Percentiles rank a stretch among this genome's conserved stretches.
Evolutionary conservation across 2,797 vertebrate genomes (phyloP).

Genomic region (Galagoides demidoff): DNA sequence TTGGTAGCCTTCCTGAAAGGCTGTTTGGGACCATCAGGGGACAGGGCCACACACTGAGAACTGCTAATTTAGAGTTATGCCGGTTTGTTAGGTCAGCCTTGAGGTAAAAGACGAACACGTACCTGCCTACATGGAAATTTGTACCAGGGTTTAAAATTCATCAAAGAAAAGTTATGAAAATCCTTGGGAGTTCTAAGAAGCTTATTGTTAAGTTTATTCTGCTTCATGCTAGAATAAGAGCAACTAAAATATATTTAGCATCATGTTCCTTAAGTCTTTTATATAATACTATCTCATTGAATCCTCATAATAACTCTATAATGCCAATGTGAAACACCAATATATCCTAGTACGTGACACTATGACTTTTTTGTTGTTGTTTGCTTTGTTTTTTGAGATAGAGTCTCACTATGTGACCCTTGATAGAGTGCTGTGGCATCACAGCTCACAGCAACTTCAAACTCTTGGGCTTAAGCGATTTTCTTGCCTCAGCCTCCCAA

Average conservation of each 20-base stretch:
- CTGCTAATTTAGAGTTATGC: background rate
- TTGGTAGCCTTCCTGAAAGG: background rate
- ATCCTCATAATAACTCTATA: background rate
- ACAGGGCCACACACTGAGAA: background rate
- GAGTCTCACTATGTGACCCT: no score
- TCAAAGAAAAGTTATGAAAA: constrained; percentile 26
- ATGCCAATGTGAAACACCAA: background rate
- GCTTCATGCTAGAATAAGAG: background rate
- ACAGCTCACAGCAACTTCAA: no score
- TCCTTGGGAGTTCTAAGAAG: background rate
- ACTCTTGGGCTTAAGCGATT: no score
- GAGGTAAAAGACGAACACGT: background rate
- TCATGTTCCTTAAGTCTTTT: constrained; percentile 22
- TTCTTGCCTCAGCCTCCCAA: no score
- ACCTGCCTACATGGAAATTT: background rate
- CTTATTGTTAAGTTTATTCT: constrained; percentile 34
- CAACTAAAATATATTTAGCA: background rate
- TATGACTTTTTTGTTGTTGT: background rate
- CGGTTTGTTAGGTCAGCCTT: background rate
- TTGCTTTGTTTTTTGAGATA: no score
- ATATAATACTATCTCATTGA: constrained; percentile 14
- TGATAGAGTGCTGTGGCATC: no score
- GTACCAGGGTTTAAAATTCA: constrained; percentile 15
- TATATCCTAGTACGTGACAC: background rate
- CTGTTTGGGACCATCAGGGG: background rate